Conservation (phyloP, 2,888 invertebrate genomes). For the Scaptomyza tumidula region DNA sequence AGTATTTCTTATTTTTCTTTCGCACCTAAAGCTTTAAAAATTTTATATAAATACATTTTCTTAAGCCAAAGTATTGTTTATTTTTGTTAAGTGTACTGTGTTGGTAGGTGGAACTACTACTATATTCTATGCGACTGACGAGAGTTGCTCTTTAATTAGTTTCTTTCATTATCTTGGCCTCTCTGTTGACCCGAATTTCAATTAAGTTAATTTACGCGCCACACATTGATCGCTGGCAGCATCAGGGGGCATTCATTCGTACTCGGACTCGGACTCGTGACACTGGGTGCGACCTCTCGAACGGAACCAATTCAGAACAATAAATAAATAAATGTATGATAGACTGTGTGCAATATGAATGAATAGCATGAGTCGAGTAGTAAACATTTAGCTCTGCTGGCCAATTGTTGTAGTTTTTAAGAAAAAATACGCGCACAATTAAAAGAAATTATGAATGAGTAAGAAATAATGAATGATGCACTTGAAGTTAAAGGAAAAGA, state of each 20-base stretch:
- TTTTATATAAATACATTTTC: too few species aligned
- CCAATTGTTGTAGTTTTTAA: conserved; percentile 40
- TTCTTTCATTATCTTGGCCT: conserved; percentile 84
- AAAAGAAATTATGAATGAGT: conserved; percentile 75
- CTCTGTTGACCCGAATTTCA: conserved; percentile 85
- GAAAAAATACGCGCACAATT: conserved; percentile 56
- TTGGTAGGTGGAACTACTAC: conserved; percentile 6
- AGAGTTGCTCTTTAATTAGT: conserved; percentile 83
- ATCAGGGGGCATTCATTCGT: conserved; percentile 25
- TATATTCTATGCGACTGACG: conserved; percentile 25
- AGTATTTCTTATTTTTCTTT: too few species aligned
- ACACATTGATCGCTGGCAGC: conserved; percentile 36
- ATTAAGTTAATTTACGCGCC: conserved; percentile 84
- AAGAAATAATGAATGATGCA: conserved; percentile 51
- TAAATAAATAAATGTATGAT: conserved; percentile 53
- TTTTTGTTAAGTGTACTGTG: not conserved
- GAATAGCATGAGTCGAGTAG: conserved; percentile 30
- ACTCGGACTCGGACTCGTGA: conserved; percentile 27
- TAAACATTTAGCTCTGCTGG: conserved; percentile 32
- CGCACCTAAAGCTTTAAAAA: too few species aligned
- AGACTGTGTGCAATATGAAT: conserved; percentile 58
- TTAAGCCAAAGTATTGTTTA: too few species aligned
- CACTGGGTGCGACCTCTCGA: conserved; percentile 26
- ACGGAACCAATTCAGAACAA: conserved; percentile 63
- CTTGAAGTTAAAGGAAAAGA: conserved; percentile 42